Percentiles rank a stretch among this genome's conserved stretches.
Conservation (phyloP, 2,113 vertebrate genomes). For the Leptodactylus fuscus region DNA sequence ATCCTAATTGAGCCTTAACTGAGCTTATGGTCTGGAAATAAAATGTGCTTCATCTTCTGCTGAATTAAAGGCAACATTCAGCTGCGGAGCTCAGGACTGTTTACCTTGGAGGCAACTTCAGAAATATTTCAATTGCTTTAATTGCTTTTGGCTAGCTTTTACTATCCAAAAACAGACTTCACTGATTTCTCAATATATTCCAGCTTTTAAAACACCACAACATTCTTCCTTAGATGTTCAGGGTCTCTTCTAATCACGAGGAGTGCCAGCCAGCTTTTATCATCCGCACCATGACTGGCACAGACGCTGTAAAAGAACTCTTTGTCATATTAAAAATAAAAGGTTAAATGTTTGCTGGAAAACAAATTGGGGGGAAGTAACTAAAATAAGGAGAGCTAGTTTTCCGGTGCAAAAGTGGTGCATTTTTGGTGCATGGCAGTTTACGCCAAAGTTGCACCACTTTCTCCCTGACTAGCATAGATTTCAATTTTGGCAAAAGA, state of each 20-base stretch:
- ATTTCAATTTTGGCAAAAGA: no score
- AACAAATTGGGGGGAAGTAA: no score
- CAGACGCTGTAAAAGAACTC: background rate
- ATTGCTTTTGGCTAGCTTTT: conserved; percentile 23
- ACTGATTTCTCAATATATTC: conserved; percentile 1
- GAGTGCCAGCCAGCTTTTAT: background rate
- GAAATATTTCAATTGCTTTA: conserved; percentile 41
- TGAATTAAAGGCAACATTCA: conserved; percentile 39
- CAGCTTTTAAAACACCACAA: conserved; percentile 17
- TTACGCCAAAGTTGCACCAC: no score
- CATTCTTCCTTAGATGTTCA: conserved; percentile 15
- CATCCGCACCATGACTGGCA: background rate
- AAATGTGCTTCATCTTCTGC: conserved; percentile 14
- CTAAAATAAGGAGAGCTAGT: no score
- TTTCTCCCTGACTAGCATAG: no score
- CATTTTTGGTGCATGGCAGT: no score
- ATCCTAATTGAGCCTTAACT: conserved; percentile 17
- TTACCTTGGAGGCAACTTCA: conserved; percentile 39
- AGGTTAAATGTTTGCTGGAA: background rate
- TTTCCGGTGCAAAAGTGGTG: no score
- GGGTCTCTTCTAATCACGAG: conserved; percentile 24
- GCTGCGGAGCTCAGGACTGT: background rate
- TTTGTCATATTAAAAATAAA: background rate
- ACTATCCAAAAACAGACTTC: conserved; percentile 25
- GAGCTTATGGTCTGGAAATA: conserved; percentile 21